A percentile compares a stretch with the other conserved stretches of the same genome.
Conservation (phyloP, 2,797 vertebrate species). For the Phataginus tricuspis region DNA sequence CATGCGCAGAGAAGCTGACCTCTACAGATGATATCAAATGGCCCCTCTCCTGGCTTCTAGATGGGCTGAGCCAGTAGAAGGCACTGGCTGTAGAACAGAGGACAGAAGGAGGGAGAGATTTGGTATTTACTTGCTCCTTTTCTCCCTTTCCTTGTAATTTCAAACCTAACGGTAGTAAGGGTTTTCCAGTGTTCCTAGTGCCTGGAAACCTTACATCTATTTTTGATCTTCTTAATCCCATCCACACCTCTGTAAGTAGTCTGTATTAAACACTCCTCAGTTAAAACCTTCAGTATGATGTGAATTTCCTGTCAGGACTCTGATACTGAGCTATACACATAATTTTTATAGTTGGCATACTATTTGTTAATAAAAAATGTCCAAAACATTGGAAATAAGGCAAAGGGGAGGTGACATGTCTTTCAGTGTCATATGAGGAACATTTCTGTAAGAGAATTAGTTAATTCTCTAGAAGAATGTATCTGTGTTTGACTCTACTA, state of each 20-base stretch:
- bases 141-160: neutral
- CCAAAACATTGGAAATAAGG: constrained; percentile 44
- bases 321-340: neutral
- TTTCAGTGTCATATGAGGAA: neutral
- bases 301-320: neutral
- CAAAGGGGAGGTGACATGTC: neutral
- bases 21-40: neutral
- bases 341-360: neutral
- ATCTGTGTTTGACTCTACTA: constrained; percentile 51
- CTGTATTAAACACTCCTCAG: neutral
- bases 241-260: neutral
- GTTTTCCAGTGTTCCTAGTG: neutral
- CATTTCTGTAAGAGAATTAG: constrained; percentile 25
- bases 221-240: constrained; percentile 13
- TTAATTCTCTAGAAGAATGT: constrained; percentile 54
- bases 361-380: constrained; percentile 51
- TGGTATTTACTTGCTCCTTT: neutral
- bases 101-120: neutral
- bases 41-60: neutral
- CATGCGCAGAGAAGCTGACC: neutral
- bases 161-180: neutral
- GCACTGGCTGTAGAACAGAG: neutral
- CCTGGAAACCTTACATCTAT: constrained; percentile 5
- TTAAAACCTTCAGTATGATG: neutral
- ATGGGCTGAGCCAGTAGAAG: neutral